Percentiles rank a stretch among this genome's conserved stretches.
These are phyloP conservation scores for Gymnorhina tibicen DNA, from an alignment of 2,113 vertebrate genomes.

Conservation along the genomic window DNA sequence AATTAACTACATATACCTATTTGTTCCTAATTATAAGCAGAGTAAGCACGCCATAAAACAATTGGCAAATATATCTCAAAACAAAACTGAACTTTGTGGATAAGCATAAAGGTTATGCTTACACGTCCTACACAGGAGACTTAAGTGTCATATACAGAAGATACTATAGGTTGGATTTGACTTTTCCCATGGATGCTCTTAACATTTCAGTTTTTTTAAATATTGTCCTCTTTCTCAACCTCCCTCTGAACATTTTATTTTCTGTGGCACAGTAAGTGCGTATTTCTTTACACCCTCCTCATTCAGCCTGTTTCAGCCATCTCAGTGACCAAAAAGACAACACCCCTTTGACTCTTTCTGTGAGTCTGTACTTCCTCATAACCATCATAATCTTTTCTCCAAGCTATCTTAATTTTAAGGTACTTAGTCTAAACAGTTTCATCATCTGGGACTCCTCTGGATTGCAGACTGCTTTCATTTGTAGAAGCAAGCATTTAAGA, in stretches of 20 bases:
- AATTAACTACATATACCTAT: background rate
- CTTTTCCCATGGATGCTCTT: background rate
- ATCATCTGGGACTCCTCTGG: background rate
- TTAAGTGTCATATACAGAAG: background rate
- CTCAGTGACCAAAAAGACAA: background rate
- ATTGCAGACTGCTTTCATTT: background rate
- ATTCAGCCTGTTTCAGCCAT: background rate
- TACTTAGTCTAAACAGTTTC: background rate
- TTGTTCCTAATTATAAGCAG: background rate
- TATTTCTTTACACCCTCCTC: background rate
- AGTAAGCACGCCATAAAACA: background rate
- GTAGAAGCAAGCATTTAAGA: background rate
- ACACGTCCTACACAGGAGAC: background rate
- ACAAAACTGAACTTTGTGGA: background rate
- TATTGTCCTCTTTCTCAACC: background rate
- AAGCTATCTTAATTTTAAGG: background rate
- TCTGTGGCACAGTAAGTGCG: background rate
- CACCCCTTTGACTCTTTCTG: background rate
- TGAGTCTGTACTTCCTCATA: background rate
- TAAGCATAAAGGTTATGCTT: background rate
- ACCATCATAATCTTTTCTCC: background rate
- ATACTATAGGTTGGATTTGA: background rate
- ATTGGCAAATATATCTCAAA: background rate
- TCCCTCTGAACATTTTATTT: background rate
- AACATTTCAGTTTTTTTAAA: background rate